phyloP scores from a whole-genome alignment of 2,113 vertebrate genomes.

The Crocuta crocuta region DNA sequence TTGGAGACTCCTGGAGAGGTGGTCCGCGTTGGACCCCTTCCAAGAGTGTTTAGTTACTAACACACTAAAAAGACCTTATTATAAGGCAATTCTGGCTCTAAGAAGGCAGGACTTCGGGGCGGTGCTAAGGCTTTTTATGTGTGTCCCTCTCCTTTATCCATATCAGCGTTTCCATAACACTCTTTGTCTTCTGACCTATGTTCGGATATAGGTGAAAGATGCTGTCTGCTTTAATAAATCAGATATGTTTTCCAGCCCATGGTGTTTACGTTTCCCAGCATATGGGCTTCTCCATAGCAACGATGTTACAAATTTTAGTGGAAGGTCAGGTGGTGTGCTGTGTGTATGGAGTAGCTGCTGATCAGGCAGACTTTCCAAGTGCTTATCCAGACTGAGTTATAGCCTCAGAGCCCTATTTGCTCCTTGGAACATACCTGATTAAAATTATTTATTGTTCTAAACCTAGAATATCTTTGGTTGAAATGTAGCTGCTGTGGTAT shows the following conservation, averaged over 20 bases:
- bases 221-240: slow-evolving; percentile 42
- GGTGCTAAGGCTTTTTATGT: neutral
- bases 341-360: neutral
- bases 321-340: neutral
- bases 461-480: slow-evolving; percentile 82
- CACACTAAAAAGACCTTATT: slow-evolving; percentile 41
- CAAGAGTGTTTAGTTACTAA: slow-evolving; percentile 67
- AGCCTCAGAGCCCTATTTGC: slow-evolving; percentile 61
- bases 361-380: neutral
- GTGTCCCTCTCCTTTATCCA: neutral
- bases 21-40: slow-evolving; percentile 51
- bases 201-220: slow-evolving; percentile 9
- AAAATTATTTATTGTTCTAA: slow-evolving; percentile 84
- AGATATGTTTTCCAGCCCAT: neutral
- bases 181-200: neutral
- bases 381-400: slow-evolving; percentile 41
- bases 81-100: slow-evolving; percentile 35
- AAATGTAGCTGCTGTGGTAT: slow-evolving; percentile 81
- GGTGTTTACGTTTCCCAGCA: neutral
- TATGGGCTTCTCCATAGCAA: neutral
- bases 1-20: slow-evolving; percentile 49
- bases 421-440: slow-evolving; percentile 76
- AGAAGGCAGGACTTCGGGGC: slow-evolving; percentile 33
- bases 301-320: neutral
- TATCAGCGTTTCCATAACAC: slow-evolving; percentile 19